Conservation (phyloP, 2,113 vertebrate species). For the Phylloscopus whistleri region DNA sequence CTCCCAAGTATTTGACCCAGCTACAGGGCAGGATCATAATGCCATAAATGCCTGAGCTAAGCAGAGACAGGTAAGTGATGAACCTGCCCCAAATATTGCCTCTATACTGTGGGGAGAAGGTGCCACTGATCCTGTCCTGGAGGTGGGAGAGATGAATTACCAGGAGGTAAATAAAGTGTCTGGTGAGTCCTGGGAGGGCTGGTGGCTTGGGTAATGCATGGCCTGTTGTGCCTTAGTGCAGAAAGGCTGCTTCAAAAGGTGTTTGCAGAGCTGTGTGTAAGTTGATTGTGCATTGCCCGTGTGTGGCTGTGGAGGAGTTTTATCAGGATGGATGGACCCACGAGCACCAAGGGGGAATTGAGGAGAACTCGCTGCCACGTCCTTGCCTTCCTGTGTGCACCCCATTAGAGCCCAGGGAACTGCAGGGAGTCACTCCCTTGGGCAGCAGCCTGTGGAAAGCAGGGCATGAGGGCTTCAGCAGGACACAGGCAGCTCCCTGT, state of each 20-base stretch:
- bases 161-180: neutral
- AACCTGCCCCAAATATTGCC: neutral
- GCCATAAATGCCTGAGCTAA: neutral
- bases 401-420: neutral
- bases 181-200: neutral
- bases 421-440: neutral
- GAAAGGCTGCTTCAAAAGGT: neutral
- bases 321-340: neutral
- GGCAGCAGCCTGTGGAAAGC: neutral
- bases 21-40: neutral
- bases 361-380: rapidly evolving
- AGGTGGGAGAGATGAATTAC: neutral
- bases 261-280: neutral
- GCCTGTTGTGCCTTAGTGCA: neutral
- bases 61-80: neutral
- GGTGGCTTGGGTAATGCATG: neutral
- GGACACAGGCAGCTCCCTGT: neutral
- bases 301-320: neutral
- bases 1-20: neutral
- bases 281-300: neutral
- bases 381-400: neutral
- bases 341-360: neutral
- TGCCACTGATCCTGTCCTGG: neutral
- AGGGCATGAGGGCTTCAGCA: rapidly evolving
- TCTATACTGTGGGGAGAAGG: neutral